Conservation (phyloP, 2,888 invertebrate species). For the Dione juno region DNA sequence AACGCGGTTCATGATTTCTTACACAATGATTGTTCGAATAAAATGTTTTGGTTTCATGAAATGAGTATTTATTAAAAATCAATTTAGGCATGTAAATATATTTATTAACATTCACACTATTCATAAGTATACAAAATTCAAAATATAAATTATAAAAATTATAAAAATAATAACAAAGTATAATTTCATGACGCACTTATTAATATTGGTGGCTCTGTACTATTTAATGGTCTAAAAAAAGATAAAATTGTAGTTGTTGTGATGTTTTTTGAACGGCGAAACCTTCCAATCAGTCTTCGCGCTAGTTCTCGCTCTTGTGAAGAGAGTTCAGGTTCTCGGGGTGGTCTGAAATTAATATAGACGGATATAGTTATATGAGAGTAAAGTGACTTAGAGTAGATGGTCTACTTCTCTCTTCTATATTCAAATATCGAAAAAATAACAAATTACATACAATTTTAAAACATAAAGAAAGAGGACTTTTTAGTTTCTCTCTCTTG, state of each 20-base stretch:
- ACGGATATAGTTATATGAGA: no score
- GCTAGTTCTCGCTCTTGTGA: slow-evolving; percentile 68
- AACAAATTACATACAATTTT: no score
- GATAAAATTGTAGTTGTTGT: slow-evolving; percentile 54
- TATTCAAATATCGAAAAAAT: no score
- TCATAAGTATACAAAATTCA: slow-evolving; percentile 1
- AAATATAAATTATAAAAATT: background rate
- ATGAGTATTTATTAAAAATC: background rate
- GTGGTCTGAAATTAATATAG: slow-evolving; percentile 55
- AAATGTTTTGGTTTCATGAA: background rate
- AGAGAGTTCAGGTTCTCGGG: slow-evolving; percentile 62
- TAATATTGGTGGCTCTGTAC: slow-evolving; percentile 48
- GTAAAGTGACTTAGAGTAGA: no score
- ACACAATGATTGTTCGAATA: background rate
- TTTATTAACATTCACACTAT: background rate
- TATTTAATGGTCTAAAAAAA: slow-evolving; percentile 61
- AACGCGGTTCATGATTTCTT: background rate
- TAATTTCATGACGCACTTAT: slow-evolving; percentile 18
- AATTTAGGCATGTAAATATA: background rate
- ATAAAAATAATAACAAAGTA: background rate
- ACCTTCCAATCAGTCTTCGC: slow-evolving; percentile 67
- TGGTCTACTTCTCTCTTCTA: no score
- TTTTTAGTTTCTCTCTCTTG: no score
- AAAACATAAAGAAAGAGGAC: no score
- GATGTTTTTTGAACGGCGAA: slow-evolving; percentile 65